phyloP scores from a whole-genome alignment of 30 jellyfish, hydroid and myxozoan species.

The Hydractinia echinata region DNA sequence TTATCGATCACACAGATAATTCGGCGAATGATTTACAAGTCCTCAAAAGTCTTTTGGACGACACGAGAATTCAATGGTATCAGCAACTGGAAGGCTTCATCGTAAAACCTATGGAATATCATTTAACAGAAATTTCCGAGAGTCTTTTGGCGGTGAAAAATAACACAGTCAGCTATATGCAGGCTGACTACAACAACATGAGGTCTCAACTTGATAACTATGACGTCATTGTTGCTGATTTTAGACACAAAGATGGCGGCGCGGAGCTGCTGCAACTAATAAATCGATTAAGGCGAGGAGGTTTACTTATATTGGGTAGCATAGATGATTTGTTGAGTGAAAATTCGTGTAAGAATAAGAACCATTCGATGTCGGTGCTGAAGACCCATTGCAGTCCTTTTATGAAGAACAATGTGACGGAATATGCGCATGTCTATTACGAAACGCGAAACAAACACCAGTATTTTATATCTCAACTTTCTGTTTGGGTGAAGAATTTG shows the following conservation, averaged over 20 bases:
- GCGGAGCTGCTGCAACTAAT: slow-evolving; percentile 11
- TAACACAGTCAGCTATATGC: slow-evolving; percentile 4
- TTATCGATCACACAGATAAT: slow-evolving; percentile 26
- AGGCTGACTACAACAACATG: slow-evolving; percentile 29
- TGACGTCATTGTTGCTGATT: slow-evolving; percentile 29
- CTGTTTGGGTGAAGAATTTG: slow-evolving; percentile 18
- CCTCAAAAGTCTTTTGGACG: neutral
- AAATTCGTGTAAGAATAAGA: too few species aligned
- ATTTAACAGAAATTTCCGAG: neutral
- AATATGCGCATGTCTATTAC: slow-evolving; percentile 19
- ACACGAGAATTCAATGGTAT: slow-evolving; percentile 21
- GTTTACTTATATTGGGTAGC: slow-evolving; percentile 31
- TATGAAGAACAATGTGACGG: neutral
- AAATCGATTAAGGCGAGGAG: slow-evolving; percentile 8
- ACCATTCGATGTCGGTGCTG: slow-evolving; percentile 24
- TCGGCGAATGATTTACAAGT: slow-evolving; percentile 37
- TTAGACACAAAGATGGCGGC: slow-evolving; percentile 19
- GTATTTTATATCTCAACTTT: slow-evolving; percentile 22
- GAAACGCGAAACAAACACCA: slow-evolving; percentile 38
- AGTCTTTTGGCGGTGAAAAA: slow-evolving; percentile 1
- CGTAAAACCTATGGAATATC: slow-evolving; percentile 1
- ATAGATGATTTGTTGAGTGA: slow-evolving; percentile 16
- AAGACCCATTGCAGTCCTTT: neutral
- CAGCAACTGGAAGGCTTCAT: slow-evolving; percentile 28
- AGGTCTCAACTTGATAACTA: slow-evolving; percentile 12